Evolutionary conservation across 2,113 vertebrate genomes (phyloP).

Genomic region (Chrysochloris asiatica): DNA sequence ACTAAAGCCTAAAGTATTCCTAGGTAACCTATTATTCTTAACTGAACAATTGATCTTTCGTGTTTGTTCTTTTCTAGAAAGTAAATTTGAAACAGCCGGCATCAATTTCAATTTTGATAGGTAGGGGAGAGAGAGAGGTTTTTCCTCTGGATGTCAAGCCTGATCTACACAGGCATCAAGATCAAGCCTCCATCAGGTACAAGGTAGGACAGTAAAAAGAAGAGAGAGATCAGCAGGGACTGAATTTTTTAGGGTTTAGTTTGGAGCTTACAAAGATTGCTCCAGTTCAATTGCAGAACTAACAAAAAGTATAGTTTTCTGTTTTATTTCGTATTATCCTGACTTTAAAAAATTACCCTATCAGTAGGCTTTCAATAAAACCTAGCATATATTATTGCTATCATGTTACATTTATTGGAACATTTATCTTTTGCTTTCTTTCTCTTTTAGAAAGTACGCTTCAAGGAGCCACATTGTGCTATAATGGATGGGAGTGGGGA

Average conservation of each 20-base stretch:
- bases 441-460: slow-evolving; percentile 60
- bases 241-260: background rate
- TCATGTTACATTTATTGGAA: background rate
- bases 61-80: slow-evolving; percentile 56
- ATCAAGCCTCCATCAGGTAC: background rate
- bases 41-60: slow-evolving; percentile 25
- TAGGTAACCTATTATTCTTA: slow-evolving; percentile 24
- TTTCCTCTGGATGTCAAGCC: background rate
- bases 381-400: background rate
- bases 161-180: background rate
- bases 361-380: background rate
- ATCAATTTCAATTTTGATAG: slow-evolving; percentile 5
- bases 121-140: background rate
- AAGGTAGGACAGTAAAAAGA: slow-evolving; percentile 7
- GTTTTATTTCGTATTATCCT: slow-evolving; percentile 45
- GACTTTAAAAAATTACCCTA: background rate
- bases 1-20: background rate
- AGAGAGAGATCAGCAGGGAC: background rate
- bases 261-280: slow-evolving; percentile 16
- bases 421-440: background rate
- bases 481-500: background rate
- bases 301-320: background rate
- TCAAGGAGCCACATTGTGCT: slow-evolving; percentile 46
- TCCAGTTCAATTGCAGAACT: background rate
- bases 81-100: slow-evolving; percentile 20